Evolutionary conservation across 2,888 invertebrate species (phyloP).

Genomic region (Teleiodes luculella): DNA sequence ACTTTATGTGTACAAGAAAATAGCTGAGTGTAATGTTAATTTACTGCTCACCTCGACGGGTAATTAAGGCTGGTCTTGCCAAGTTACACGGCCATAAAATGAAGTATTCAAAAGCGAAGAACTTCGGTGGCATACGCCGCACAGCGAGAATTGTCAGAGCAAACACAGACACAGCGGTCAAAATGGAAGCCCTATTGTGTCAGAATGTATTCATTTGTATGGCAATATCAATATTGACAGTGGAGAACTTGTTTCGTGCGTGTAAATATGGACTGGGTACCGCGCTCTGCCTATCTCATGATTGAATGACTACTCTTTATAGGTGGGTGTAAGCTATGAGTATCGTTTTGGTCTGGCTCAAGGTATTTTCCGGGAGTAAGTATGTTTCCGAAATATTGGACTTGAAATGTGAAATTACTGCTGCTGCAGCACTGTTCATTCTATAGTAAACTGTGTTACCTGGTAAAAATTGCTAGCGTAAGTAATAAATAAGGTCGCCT

Average conservation of each 20-base stretch:
- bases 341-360: background rate
- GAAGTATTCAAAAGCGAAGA: constrained; percentile 32
- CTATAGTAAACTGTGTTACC: too few relatives aligned
- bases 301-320: constrained; percentile 41
- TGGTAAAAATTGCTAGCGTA: too few relatives aligned
- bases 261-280: constrained; percentile 52
- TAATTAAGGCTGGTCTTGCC: constrained; percentile 1
- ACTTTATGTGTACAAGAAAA: background rate
- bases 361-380: background rate
- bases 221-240: constrained; percentile 71
- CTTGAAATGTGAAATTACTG: too few relatives aligned
- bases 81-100: constrained; percentile 32
- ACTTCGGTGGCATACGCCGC: constrained; percentile 61
- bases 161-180: constrained; percentile 67
- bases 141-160: constrained; percentile 67
- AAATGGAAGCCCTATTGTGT: constrained; percentile 73
- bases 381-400: background rate
- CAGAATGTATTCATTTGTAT: constrained; percentile 77
- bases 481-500: too few relatives aligned
- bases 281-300: constrained; percentile 39
- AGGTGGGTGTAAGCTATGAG: background rate
- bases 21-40: constrained; percentile 2
- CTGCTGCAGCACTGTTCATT: too few relatives aligned
- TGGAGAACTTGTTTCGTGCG: constrained; percentile 65
- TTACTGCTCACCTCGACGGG: constrained; percentile 1